Evolutionary conservation across 92 coral and sea anemone genomes (phyloP).

Genomic region (Montipora capitata): DNA sequence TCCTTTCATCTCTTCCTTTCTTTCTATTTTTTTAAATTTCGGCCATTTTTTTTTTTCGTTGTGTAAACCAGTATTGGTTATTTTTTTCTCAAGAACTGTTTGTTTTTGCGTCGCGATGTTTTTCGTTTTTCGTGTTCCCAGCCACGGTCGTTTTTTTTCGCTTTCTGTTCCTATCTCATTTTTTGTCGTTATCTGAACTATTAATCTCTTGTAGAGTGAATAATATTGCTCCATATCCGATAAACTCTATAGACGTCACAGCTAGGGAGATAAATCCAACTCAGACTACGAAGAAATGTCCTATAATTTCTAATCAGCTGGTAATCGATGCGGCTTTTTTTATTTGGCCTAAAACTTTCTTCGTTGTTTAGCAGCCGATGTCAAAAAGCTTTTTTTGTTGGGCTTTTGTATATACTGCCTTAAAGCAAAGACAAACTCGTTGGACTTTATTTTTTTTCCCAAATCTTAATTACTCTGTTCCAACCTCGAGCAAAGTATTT

Average conservation of each 20-base stretch:
- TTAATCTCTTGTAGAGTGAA: constrained; percentile 4
- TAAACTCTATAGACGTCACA: constrained; percentile 11
- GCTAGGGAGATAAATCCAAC: not conserved
- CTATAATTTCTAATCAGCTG: not conserved
- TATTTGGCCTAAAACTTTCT: not conserved
- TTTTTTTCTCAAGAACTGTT: not conserved
- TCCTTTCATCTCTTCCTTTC: not conserved
- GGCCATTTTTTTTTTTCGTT: too few species aligned
- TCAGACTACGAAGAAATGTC: not conserved
- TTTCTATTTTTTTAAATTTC: too few species aligned
- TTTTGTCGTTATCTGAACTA: constrained; percentile 11
- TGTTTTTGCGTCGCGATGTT: not conserved
- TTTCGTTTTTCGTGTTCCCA: not conserved
- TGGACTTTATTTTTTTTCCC: not conserved
- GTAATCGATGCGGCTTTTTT: too few species aligned
- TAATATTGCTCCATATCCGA: constrained; percentile 13
- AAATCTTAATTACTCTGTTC: not conserved
- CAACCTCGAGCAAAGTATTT: not conserved
- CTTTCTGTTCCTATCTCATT: not conserved
- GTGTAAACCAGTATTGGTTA: not conserved
- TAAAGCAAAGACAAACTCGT: not conserved
- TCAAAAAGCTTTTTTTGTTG: not conserved
- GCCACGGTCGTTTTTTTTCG: too few species aligned
- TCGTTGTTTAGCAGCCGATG: not conserved
- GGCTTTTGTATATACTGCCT: not conserved